Conservation (phyloP, 2,797 vertebrate genomes). For the Vultur gryphus region DNA sequence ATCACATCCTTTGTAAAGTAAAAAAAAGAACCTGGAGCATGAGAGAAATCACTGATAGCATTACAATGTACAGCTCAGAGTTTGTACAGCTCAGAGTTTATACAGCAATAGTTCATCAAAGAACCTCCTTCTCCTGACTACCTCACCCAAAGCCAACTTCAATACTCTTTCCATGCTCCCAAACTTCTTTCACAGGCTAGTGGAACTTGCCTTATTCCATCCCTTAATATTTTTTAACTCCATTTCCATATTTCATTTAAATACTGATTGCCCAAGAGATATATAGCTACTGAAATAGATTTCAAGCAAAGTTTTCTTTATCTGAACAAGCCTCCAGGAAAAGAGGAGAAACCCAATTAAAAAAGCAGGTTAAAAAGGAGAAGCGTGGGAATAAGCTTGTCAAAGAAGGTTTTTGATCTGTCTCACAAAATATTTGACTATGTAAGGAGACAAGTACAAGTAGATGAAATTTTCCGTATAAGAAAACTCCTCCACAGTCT, state of each 20-base stretch:
- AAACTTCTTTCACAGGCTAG: background rate
- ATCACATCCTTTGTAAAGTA: background rate
- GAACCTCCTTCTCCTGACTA: background rate
- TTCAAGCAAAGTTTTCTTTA: background rate
- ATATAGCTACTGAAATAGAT: background rate
- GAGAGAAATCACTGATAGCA: background rate
- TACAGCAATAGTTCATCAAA: background rate
- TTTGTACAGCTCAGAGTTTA: background rate
- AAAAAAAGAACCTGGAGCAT: background rate
- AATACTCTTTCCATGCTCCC: background rate
- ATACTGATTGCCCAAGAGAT: background rate
- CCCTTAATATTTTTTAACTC: background rate
- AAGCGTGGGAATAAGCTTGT: conserved; percentile 62
- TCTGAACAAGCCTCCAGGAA: background rate
- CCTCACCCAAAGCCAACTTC: background rate
- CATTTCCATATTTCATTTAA: background rate
- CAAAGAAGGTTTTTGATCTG: conserved; percentile 61
- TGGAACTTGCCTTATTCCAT: background rate
- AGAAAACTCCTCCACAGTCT: conserved; percentile 64
- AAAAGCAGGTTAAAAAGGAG: conserved; percentile 42
- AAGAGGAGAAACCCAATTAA: background rate
- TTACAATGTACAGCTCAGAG: background rate
- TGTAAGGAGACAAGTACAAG: conserved; percentile 59
- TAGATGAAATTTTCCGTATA: conserved; percentile 49
- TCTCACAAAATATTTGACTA: conserved; percentile 67